Evolutionary conservation across 1,140 invertebrate genomes (phyloP), one percentile per base, ranked within the genome.

Genomic region (Aphelenchoides besseyi): DNA sequence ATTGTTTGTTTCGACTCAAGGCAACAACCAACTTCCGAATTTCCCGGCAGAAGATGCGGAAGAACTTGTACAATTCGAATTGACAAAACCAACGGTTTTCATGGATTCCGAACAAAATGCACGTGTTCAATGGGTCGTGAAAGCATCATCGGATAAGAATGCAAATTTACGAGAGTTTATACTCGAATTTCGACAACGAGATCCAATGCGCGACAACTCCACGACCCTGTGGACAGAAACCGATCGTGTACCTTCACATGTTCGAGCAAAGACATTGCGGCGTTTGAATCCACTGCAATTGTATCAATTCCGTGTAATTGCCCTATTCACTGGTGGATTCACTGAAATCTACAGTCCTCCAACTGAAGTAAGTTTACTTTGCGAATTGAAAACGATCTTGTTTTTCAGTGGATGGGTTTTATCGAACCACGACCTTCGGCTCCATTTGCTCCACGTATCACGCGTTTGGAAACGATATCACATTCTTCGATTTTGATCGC

Each of bases 91-190:
- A 0, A 35, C 36, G n/a, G 73, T 74, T 1, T 76, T 76, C 35
- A 70, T 76, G 61, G 61, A 69, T 32, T 64, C 74, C 9, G 74
- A 69, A 29, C 67, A 77, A 9, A 73, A 76, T 67, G 75, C 71
- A n/a, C 30, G 73, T 16, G 12, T 76, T 2, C 75, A 77, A 48
- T 75, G 73, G 74, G 52, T 52, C 5, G 70, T 77, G 5, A 72
- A 48, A 32, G 63, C 63, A 30, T 35, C 63, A 26, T 12, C 30
- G 16, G 63, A 66, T 26, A 66, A 66, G 30, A 16, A 32, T 12
- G 32, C 63, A 16, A 33, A 66, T 66, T 37, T 66, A n/a, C 16
- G 32, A 53, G 63, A 66, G 36, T 66, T 66, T 53, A 29, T 66
- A 12, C 28, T 66, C 30, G 63, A 66, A 55, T 36, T 66, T 33